Base-by-base conservation (phyloP, 2,888 invertebrate genomes). In the Anodontia alba region DNA sequence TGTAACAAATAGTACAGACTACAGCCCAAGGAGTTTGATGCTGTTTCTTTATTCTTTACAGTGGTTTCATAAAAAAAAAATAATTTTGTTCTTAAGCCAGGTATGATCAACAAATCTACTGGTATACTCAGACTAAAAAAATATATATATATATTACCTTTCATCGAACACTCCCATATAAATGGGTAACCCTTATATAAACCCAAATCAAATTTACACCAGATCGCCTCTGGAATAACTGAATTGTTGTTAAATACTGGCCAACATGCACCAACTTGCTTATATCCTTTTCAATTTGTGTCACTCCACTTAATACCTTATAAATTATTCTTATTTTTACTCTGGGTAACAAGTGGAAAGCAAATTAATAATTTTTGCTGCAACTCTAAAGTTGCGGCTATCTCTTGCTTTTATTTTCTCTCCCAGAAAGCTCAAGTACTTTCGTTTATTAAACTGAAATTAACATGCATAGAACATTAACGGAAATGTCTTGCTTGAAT, bases 231-330 rank as follows among this genome's bases (percentile, higher is more conserved):
- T 62, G 33, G 62, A 75, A 76, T 76, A 72, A 33, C 29, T 57
- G 70, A 57, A 75, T 71, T 70, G 75, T 49, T 54, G 46, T 72
- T 62, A 73, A 73, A 51, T 71, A 78, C 69, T 76, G 33, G 77
- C 46, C 51, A 78, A 84, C 84, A 76, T 76, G 84, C 84, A 73
- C 54, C 31, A 84, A 84, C 81, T 81, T 84, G 83, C 76, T 31
- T 23, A 31, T 62, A 8, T 33, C 5, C 54, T 33, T 33, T 10
- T 1, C 29, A 33, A n/a, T 29, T 62, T 62, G 5, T 33, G 10
- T 62, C 17, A 33, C 33, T 33, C 31, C 15, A 12, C 1, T 12
- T 33, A 33, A 62, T 33, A 62, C 62, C 15, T 33, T 20, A 20
- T 17, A 33, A 38, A 38, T 12, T 38, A 38, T 38, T 38, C 12